Evolutionary conservation across 92 coral and sea anemone genomes (phyloP).

Genomic region (Heliopora coerulea): DNA sequence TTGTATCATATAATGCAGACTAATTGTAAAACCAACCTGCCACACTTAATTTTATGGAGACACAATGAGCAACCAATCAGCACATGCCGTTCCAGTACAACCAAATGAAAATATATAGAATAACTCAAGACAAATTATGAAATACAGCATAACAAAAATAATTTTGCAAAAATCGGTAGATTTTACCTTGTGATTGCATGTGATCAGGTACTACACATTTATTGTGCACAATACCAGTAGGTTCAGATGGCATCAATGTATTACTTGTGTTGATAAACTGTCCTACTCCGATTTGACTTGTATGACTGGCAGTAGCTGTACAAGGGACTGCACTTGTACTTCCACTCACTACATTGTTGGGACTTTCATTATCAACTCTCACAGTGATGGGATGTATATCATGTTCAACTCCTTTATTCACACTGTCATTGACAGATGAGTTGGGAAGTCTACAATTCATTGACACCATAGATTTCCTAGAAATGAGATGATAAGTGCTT

Average conservation of each 20-base stretch:
- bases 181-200: constrained; percentile 1
- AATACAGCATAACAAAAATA: too few relatives aligned
- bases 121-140: too few relatives aligned
- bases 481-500: not conserved
- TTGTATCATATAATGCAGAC: too few relatives aligned
- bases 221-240: not conserved
- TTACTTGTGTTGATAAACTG: not conserved
- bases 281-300: not conserved
- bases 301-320: not conserved
- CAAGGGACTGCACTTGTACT: not conserved
- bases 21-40: too few relatives aligned
- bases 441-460: constrained; percentile 15
- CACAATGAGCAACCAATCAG: too few relatives aligned
- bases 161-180: too few relatives aligned
- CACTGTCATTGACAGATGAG: constrained; percentile 2
- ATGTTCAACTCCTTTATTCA: too few relatives aligned
- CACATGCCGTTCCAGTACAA: too few relatives aligned
- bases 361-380: not conserved
- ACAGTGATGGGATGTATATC: not conserved
- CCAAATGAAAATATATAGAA: too few relatives aligned
- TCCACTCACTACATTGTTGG: not conserved
- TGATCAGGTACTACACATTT: not conserved
- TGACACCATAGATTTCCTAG: constrained; percentile 40
- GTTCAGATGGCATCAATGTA: not conserved
- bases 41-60: too few relatives aligned